Base-by-base conservation (phyloP, 2,888 invertebrate genomes). In the Cheilosia impressa region DNA sequence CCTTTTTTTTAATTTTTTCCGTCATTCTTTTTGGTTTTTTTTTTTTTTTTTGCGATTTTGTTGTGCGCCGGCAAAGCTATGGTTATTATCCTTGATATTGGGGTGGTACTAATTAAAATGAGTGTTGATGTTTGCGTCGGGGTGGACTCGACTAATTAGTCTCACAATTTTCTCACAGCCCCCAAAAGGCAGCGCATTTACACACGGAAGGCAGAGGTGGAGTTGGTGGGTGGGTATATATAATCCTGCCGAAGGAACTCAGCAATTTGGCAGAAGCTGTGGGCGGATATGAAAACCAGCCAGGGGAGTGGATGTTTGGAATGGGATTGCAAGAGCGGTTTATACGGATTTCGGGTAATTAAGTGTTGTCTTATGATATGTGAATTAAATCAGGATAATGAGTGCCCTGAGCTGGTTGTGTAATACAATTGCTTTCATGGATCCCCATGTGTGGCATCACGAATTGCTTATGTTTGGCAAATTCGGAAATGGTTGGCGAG, bases 91-190 rank as follows among this genome's bases (percentile, higher is more conserved):
- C 71, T 53, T 69, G 76, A 71, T 65, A 58, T 57, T 72, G 71
- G 85, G 80, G 81, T 80, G 80, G 85, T 72, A 72, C 80, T 85
- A 81, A 85, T 85, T 85, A 81, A 85, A 85, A 81, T 77, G 76
- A 81, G 85, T 85, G 85, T 76, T 85, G 85, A 81, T 80, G 85
- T 77, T 81, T 81, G 72, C 68, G 77, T 81, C 77, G 80, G 80
- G 80, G 84, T 80, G 76, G 85, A 85, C 76, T 72, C 85, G 62
- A 85, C 85, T 85, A 85, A 85, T 85, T 85, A 85, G 85, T 81
- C 65, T 68, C 52, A 34, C 52, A 52, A 72, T 76, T 85, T 76
- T 68, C 76, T 68, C 72, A 65, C 52, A 68, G 17, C 50, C 63
- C 43, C 19, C 10, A 4, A 2, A 17, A 47, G 9, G 13, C 22